phyloP scores from a whole-genome alignment of 2,797 vertebrate genomes.

The Tragelaphus oryx region DNA sequence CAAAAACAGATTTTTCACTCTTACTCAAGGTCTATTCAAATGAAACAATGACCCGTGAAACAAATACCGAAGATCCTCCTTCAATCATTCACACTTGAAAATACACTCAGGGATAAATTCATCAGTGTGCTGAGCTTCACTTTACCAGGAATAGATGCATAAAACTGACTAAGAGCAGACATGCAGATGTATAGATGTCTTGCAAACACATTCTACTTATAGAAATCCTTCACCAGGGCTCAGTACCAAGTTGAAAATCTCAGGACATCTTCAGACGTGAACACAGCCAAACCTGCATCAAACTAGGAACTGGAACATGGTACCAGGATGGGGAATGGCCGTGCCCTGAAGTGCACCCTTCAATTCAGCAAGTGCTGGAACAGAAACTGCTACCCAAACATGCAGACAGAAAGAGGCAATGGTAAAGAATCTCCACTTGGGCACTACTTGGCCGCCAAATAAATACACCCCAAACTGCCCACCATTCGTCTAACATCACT shows the following conservation, averaged over 20 bases:
- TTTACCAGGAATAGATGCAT: neutral
- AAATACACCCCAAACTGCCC: too few relatives aligned
- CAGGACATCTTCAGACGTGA: neutral
- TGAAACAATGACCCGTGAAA: neutral
- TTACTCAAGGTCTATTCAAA: neutral
- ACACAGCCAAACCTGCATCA: neutral
- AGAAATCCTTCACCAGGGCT: neutral
- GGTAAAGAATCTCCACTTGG: neutral
- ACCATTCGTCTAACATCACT: too few relatives aligned
- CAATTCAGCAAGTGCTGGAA: accelerated
- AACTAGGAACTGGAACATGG: neutral
- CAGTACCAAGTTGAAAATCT: neutral
- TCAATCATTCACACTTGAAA: neutral
- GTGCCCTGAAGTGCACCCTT: accelerated
- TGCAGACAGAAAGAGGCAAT: neutral
- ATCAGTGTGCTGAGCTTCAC: neutral
- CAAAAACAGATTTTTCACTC: neutral
- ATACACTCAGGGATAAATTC: neutral
- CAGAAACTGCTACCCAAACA: neutral
- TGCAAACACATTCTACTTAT: neutral
- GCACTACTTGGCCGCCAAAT: neutral
- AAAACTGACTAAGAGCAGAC: neutral
- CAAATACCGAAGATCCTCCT: neutral
- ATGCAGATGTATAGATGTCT: neutral
- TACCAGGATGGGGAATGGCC: neutral